These are phyloP conservation scores for Entosphenus tridentatus DNA, from an alignment of 2,113 vertebrate species.

Conservation along the genomic window DNA sequence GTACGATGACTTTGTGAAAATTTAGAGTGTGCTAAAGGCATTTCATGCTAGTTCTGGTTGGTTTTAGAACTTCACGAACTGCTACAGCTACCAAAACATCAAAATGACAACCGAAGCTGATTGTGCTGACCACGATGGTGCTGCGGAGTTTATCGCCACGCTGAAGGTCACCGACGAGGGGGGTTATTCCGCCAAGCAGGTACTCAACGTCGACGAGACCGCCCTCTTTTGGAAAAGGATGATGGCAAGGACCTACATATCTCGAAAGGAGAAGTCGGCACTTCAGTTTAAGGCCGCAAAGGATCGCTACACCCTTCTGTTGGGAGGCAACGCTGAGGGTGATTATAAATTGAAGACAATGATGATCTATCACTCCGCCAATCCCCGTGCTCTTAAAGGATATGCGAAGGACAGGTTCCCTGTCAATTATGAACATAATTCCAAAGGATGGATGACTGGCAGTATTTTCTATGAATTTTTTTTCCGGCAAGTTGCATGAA, in stretches of 20 bases:
- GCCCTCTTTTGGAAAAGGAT: not conserved
- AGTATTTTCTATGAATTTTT: not conserved
- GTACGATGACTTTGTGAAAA: not conserved
- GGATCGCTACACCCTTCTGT: not conserved
- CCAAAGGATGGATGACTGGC: not conserved
- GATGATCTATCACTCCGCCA: not conserved
- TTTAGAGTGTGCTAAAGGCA: not conserved
- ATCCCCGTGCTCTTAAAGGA: constrained; percentile 1
- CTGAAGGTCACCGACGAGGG: not conserved
- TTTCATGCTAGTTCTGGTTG: not conserved
- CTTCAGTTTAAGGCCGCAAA: not conserved
- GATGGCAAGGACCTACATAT: not conserved
- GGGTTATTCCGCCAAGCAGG: not conserved
- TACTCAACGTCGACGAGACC: constrained; percentile 1
- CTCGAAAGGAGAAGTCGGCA: not conserved
- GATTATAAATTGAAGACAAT: not conserved
- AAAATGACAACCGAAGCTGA: not conserved
- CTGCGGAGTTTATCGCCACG: not conserved
- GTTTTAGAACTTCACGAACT: not conserved
- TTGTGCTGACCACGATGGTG: not conserved
- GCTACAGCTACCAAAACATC: not conserved
- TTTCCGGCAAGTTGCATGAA: constrained; percentile 4
- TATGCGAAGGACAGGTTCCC: not conserved
- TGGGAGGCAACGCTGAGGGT: not conserved
- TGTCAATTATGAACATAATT: not conserved